Evolutionary conservation across 2,113 vertebrate species (phyloP).

Genomic region (Climacteris rufus): DNA sequence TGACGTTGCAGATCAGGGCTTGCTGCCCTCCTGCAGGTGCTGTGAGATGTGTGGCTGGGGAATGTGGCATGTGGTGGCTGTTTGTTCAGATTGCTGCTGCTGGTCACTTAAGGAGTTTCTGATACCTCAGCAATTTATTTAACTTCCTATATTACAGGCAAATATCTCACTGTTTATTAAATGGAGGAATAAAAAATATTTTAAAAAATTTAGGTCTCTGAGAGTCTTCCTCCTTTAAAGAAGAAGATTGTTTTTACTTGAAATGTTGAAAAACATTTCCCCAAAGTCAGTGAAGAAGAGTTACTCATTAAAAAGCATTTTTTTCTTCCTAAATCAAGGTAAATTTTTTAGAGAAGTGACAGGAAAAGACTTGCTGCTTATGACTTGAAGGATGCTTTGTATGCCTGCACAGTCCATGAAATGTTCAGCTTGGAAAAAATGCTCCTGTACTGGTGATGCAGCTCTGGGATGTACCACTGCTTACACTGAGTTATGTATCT

Average conservation of each 20-base stretch:
- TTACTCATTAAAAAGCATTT: not conserved
- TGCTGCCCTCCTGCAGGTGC: not conserved
- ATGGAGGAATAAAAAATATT: not conserved
- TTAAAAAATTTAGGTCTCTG: rapidly evolving
- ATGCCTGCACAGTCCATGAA: not conserved
- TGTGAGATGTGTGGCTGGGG: not conserved
- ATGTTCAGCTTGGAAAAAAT: not conserved
- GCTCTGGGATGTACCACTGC: not conserved
- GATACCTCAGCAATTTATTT: not conserved
- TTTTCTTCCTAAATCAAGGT: not conserved
- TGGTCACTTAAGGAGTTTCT: not conserved
- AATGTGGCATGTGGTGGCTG: not conserved
- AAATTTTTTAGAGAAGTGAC: not conserved
- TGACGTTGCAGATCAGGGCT: not conserved
- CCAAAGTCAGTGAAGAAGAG: not conserved
- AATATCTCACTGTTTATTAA: not conserved
- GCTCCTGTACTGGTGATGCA: not conserved
- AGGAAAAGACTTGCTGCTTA: not conserved
- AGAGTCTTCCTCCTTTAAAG: not conserved
- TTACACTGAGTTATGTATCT: not conserved
- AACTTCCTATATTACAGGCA: not conserved
- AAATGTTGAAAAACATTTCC: not conserved
- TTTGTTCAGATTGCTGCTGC: not conserved
- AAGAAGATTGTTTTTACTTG: not conserved
- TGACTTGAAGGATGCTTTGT: not conserved